Evolutionary conservation across 2,888 invertebrate species (phyloP).

Genomic region (Cheilosia grossa): DNA sequence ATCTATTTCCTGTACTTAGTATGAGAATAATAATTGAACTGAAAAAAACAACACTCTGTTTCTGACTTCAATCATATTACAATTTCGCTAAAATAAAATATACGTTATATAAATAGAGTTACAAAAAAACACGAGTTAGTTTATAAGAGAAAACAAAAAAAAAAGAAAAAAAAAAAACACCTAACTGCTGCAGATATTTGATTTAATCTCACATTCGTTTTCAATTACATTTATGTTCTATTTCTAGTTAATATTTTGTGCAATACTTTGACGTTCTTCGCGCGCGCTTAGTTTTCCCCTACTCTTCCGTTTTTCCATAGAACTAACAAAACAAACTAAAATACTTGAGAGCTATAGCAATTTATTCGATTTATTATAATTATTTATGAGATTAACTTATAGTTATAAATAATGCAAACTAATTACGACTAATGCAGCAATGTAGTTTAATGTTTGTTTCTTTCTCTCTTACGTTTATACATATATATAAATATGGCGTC

Average conservation of each 20-base stretch:
- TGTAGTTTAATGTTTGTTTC: constrained; percentile 32
- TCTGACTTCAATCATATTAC: constrained; percentile 46
- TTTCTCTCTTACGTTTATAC: background rate
- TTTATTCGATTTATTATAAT: constrained; percentile 35
- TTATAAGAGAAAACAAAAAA: background rate
- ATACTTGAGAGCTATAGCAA: constrained; percentile 51
- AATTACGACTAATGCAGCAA: constrained; percentile 67
- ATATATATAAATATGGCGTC: constrained; percentile 71
- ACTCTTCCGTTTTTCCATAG: constrained; percentile 27
- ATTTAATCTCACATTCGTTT: constrained; percentile 61
- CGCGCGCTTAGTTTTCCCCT: constrained; percentile 49
- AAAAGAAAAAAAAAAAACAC: constrained; percentile 21
- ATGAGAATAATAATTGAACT: constrained; percentile 61
- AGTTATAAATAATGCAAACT: constrained; percentile 51
- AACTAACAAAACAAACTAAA: constrained; percentile 28
- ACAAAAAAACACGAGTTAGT: constrained; percentile 6
- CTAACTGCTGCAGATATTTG: constrained; percentile 67
- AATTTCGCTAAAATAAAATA: constrained; percentile 68
- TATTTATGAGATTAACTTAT: constrained; percentile 56
- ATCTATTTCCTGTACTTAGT: constrained; percentile 72
- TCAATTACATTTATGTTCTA: background rate
- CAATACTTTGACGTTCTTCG: constrained; percentile 41
- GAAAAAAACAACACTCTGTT: constrained; percentile 31
- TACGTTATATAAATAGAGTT: constrained; percentile 15
- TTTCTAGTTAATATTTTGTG: constrained; percentile 27